Conservation (phyloP, 2,113 vertebrate species). For the Progne subis region DNA sequence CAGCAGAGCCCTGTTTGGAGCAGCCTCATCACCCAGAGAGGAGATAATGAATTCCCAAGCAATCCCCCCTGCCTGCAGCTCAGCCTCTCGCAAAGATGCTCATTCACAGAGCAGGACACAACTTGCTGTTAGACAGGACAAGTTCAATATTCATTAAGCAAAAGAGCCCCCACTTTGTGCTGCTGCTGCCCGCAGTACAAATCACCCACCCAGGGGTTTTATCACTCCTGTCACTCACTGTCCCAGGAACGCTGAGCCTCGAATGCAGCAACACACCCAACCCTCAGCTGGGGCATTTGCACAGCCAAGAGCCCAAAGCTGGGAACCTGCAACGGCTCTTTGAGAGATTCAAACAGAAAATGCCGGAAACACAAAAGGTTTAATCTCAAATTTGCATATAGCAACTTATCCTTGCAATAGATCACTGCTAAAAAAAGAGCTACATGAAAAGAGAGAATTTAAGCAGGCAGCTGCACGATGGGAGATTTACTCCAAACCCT, state of each 20-base stretch:
- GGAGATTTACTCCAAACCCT: neutral
- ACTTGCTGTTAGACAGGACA: neutral
- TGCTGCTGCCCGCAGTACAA: neutral
- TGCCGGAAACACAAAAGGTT: neutral
- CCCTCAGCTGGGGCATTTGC: neutral
- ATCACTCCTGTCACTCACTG: neutral
- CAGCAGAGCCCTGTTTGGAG: neutral
- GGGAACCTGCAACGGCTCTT: neutral
- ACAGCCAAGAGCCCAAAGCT: neutral
- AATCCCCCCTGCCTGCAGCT: neutral
- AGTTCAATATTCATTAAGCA: constrained; percentile 7
- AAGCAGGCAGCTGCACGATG: accelerated
- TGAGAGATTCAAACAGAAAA: neutral
- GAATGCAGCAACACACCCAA: neutral
- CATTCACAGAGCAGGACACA: neutral
- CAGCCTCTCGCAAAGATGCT: neutral
- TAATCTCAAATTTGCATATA: neutral
- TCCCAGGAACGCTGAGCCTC: neutral
- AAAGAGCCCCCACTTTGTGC: neutral
- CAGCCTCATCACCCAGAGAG: neutral
- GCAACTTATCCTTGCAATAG: neutral
- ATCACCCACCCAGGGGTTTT: neutral
- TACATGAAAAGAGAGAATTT: neutral
- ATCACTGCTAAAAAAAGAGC: neutral
- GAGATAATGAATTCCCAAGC: neutral